phyloP scores from a whole-genome alignment of 2,888 invertebrate species.

The Nyleta sp. region DNA sequence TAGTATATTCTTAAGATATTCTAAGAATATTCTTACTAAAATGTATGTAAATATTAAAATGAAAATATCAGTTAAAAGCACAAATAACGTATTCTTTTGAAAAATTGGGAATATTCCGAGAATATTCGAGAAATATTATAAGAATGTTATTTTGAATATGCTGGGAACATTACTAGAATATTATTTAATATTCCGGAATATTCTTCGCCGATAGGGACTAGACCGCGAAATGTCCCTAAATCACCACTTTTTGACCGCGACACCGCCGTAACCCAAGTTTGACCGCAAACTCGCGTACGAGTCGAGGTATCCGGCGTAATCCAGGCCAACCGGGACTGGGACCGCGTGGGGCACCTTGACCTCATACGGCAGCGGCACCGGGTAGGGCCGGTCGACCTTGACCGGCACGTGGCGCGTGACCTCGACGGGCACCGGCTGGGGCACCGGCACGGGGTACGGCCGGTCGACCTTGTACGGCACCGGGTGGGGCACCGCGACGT shows the following conservation, averaged over 20 bases:
- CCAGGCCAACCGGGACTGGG: slow-evolving; percentile 63
- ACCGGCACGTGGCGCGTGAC: slow-evolving; percentile 71
- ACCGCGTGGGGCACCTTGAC: slow-evolving; percentile 59
- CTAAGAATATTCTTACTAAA: no score
- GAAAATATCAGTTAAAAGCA: no score
- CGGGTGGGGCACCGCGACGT: slow-evolving; percentile 70
- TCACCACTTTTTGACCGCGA: slow-evolving; percentile 36
- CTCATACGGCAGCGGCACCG: slow-evolving; percentile 69
- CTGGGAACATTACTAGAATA: no score
- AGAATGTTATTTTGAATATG: no score
- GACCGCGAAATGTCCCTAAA: not conserved
- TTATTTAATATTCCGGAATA: no score
- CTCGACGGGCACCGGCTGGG: slow-evolving; percentile 51
- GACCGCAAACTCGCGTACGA: slow-evolving; percentile 13
- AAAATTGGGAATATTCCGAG: no score
- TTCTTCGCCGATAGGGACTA: no score
- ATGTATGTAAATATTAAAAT: no score
- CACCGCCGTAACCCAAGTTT: not conserved
- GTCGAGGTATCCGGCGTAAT: slow-evolving; percentile 19
- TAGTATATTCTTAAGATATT: no score
- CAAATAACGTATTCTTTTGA: no score
- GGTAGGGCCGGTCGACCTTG: slow-evolving; percentile 71
- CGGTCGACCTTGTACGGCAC: slow-evolving; percentile 70
- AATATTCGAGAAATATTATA: no score
- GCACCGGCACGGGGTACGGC: slow-evolving; percentile 70